Base-by-base conservation (phyloP, 2,797 vertebrate genomes). In the Leptoclinus maculatus region DNA sequence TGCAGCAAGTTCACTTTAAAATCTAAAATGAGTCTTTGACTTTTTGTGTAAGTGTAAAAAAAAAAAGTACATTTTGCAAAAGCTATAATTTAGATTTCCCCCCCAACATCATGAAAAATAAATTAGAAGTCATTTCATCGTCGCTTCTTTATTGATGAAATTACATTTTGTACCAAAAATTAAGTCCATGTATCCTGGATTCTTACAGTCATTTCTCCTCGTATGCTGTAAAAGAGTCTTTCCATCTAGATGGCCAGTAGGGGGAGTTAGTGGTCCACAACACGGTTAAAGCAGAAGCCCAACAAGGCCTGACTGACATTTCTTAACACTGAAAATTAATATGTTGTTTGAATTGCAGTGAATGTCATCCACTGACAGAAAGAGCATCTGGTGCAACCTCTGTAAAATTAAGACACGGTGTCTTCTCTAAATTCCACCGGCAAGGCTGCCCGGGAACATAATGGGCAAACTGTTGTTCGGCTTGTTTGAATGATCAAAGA, bases 241-340 rank as follows among this genome's bases (percentile, higher is more conserved):
- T 67, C 56, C 54, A 70, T 9, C 12, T 25, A 12, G 1, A 17
- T 12, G 59, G 57, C 92, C 95, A 93, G 86, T 82, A 95, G 95
- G 95, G 94, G 95, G 95, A 89, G 93, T 82, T 85, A 94, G 89
- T 89, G 92, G 79, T 93, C 94, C 86, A 89, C 85, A 91, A 10
- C 79, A 86, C 19, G 19, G 7, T 25, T n/a, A 1, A 27, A 8
- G 47, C 12, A 43, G 68, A 71, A 63, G 63, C 56, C 78, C 63
- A 76, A 62, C 77, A 51, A 73, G 71, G 77, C 75, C 74, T 69
- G 67, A 71, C 49, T 87, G 85, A 89, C 84, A 79, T 80, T 67
- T 86, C 73, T 54, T 16, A 34, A 57, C 41, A 25, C 62, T 79
- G 73, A 87, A 87, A 91, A 92, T 88, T 57, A 92, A 88, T 87